Percentiles rank a stretch among this genome's conserved stretches.
phyloP scores from a whole-genome alignment of 2,113 vertebrate species.

The Actinemys pallida region DNA sequence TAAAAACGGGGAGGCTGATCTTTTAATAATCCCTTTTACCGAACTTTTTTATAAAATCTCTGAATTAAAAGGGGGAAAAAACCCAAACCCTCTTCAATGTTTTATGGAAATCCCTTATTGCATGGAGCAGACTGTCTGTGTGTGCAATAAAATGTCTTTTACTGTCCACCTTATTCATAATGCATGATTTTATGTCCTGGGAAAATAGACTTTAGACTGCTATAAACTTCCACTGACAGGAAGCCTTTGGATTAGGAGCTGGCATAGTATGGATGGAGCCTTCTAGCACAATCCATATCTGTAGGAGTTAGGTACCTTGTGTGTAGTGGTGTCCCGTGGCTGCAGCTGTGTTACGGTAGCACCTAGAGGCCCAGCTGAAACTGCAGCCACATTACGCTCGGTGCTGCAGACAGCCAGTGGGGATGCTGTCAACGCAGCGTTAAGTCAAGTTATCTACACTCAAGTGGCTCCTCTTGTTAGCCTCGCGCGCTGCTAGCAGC shows the following conservation, averaged over 20 bases:
- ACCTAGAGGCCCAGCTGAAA: neutral
- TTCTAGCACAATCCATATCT: neutral
- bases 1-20: neutral
- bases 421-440: neutral
- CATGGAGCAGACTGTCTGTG: neutral
- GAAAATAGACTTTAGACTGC: rapidly evolving
- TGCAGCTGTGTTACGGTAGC: neutral
- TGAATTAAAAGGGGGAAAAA: neutral
- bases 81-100: neutral
- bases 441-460: neutral
- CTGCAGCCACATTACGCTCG: neutral
- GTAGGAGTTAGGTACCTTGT: neutral
- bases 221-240: rapidly evolving
- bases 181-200: neutral
- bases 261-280: rapidly evolving
- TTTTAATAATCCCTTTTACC: neutral
- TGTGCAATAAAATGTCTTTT: neutral
- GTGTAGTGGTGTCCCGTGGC: neutral
- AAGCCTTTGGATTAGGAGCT: rapidly evolving
- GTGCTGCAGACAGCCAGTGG: neutral
- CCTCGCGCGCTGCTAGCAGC: no score
- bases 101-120: neutral
- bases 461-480: no score
- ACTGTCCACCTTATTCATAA: neutral
- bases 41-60: neutral